These are phyloP conservation scores for Beris chalybata DNA, from an alignment of 2,888 invertebrate species.

Conservation along the genomic window DNA sequence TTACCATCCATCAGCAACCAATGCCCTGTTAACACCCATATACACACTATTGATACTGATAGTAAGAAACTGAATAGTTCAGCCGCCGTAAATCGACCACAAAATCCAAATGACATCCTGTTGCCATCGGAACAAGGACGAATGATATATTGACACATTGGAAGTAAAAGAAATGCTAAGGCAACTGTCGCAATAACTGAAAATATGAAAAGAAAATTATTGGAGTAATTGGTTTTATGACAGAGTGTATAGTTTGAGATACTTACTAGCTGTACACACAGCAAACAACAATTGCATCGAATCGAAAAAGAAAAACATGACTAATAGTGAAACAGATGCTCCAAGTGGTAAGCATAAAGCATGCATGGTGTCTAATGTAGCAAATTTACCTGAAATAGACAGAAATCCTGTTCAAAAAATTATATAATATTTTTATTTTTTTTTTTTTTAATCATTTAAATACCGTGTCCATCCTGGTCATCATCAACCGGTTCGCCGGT, in stretches of 20 bases:
- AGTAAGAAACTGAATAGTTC: constrained; percentile 91
- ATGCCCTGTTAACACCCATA: constrained; percentile 97
- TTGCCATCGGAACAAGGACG: constrained; percentile 81
- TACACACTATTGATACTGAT: constrained; percentile 90
- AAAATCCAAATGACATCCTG: constrained; percentile 85
- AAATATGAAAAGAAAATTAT: constrained; percentile 42
- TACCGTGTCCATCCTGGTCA: constrained; percentile 8
- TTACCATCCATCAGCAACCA: constrained; percentile 96
- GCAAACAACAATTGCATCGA: constrained; percentile 96
- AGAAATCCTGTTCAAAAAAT: neutral
- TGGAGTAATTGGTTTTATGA: neutral
- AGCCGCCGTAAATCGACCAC: constrained; percentile 92
- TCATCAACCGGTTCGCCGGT: constrained; percentile 53
- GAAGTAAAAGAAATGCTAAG: constrained; percentile 91
- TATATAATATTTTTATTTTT: constrained; percentile 57
- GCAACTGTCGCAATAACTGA: constrained; percentile 95
- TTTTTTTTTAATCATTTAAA: constrained; percentile 57
- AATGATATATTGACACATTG: constrained; percentile 95
- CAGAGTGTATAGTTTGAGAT: neutral
- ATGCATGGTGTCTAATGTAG: constrained; percentile 95
- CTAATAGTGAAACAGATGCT: constrained; percentile 90
- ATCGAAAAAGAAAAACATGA: constrained; percentile 99
- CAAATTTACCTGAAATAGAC: constrained; percentile 65
- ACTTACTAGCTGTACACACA: constrained; percentile 95
- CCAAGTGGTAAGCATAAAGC: constrained; percentile 94